Base-by-base conservation (phyloP, 2,113 vertebrate genomes). In the Esox niger region DNA sequence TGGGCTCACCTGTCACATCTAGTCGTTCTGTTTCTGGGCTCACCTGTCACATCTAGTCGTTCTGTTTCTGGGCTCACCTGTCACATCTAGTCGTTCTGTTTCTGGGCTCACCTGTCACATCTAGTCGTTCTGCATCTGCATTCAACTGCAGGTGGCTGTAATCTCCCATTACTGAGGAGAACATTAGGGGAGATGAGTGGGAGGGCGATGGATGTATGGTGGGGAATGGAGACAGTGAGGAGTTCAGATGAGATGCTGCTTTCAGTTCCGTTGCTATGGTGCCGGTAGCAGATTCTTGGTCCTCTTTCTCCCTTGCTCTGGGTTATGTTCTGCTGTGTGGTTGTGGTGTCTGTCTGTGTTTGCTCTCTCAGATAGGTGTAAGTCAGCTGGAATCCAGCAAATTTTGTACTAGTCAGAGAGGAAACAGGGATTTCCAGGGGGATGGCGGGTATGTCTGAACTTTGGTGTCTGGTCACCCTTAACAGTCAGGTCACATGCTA, bases 211-310 rank as follows among this genome's bases (percentile, higher is more conserved):
- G 63, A 58, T 23, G 3, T 29, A 56, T 64, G 61, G 70, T 74
- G 29, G 26, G 20, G 62, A 10, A 30, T 33, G 58, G 67, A 58
- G 15, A 23, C 72, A 74, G 65, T 4, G 26, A 59, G 57, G 38
- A 43, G 38, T 43, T 15, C 3, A 62, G 21, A 26, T 32, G 10
- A 62, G 32, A n/a, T 54, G 21, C 9, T 15, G 23, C 25, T 62
- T 69, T 71, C 73, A 84, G 85, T 79, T 78, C 78, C 17, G 38
- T 43, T 43, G 15, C 38, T 4, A 15, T 38, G 83, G 83, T 0
- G 86, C 87, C 83, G 57, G 62, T 82, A 82, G 86, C 79, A 65
- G 77, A 70, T 73, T 79, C 70, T 76, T 66, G 64, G 79, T 83
- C 77, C 76, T 68, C 68, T 71, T 64, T 65, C 81, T 84, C 70